A percentile compares a stretch with the other conserved stretches of the same genome.
These are phyloP conservation scores for Drosophila suzukii DNA, from an alignment of 1,140 invertebrate species.

Conservation along the genomic window DNA sequence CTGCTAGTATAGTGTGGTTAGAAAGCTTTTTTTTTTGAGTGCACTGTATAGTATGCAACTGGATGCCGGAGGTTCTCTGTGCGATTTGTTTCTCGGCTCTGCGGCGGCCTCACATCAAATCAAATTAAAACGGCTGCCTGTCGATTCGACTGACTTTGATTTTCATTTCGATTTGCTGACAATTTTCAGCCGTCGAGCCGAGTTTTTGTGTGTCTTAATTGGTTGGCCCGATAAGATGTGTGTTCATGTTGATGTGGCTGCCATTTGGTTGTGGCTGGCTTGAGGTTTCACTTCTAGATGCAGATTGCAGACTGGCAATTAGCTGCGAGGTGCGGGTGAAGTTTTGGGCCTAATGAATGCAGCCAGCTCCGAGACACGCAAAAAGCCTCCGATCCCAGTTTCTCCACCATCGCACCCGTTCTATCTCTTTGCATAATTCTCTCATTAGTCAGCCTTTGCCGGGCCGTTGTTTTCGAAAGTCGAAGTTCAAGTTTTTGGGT, in stretches of 20 bases:
- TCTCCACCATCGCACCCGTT: conserved; percentile 42
- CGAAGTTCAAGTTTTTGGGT: conserved; percentile 69
- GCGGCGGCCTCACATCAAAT: conserved; percentile 50
- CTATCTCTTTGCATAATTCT: conserved; percentile 76
- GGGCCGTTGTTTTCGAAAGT: conserved; percentile 65
- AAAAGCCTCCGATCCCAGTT: conserved; percentile 16
- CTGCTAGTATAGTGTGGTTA: neutral
- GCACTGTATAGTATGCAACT: conserved; percentile 1
- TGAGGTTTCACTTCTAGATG: conserved; percentile 31
- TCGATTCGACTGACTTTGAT: conserved; percentile 54
- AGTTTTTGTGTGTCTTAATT: conserved; percentile 77
- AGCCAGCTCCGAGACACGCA: conserved; percentile 13
- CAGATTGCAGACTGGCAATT: conserved; percentile 32
- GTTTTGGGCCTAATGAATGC: conserved; percentile 23
- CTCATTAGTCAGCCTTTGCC: conserved; percentile 68
- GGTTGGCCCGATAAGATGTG: conserved; percentile 76
- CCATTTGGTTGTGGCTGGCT: conserved; percentile 13
- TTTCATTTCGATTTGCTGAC: conserved; percentile 71
- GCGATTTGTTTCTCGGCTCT: neutral
- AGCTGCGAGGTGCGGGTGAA: conserved; percentile 8
- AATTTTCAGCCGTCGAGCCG: conserved; percentile 61
- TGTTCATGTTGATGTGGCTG: conserved; percentile 65
- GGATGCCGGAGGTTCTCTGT: conserved; percentile 20
- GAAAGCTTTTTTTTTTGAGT: neutral
- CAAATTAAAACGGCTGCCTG: conserved; percentile 73